phyloP scores from a whole-genome alignment of 1,140 invertebrate genomes.

The Bombus affinis region DNA sequence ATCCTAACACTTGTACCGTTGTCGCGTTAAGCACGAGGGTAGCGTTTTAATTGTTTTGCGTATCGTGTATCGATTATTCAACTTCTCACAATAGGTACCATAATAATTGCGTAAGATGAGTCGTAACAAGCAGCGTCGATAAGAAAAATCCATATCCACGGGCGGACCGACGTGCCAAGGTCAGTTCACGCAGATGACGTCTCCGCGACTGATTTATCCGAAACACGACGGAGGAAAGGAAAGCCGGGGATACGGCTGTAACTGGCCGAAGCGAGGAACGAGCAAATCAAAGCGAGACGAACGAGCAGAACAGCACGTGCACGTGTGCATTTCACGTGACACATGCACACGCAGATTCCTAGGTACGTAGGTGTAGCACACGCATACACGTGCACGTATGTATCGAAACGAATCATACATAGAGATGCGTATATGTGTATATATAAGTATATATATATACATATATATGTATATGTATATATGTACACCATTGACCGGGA shows the following conservation, averaged over 20 bases:
- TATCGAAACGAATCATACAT: background rate
- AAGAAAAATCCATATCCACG: background rate
- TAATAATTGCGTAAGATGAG: background rate
- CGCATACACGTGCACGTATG: background rate
- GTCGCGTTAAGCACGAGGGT: background rate
- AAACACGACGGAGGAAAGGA: conserved; percentile 4
- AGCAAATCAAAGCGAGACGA: conserved; percentile 38
- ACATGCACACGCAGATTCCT: background rate
- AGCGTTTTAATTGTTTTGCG: background rate
- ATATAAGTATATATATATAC: conserved; percentile 55
- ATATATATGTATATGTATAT: conserved; percentile 38
- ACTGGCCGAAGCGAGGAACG: conserved; percentile 35
- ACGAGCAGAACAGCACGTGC: conserved; percentile 20
- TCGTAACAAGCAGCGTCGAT: background rate
- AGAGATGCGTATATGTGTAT: background rate
- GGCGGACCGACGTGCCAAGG: background rate
- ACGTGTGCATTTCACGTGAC: conserved; percentile 46
- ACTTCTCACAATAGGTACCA: background rate
- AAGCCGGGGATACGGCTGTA: background rate
- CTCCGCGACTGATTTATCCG: conserved; percentile 16
- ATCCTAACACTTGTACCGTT: too few relatives aligned
- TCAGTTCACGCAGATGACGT: background rate
- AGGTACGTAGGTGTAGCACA: background rate
- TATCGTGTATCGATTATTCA: background rate
- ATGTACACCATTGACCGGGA: conserved; percentile 80